phyloP scores from a whole-genome alignment of 2,113 vertebrate genomes.

The Gobio gobio region DNA sequence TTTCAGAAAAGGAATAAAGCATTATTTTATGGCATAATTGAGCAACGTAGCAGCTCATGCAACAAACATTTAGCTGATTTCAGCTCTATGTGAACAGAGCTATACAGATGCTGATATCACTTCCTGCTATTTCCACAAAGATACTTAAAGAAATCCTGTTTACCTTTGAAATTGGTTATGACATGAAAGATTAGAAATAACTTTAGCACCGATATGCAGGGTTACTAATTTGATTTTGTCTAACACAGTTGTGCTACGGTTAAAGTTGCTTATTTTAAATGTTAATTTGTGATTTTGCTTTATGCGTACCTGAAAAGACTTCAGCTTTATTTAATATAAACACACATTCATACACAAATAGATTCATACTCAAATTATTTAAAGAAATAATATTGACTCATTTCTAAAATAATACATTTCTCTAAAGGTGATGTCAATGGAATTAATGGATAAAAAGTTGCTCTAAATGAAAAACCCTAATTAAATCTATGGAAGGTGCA shows the following conservation, averaged over 20 bases:
- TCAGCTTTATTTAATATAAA: neutral
- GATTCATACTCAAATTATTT: no score
- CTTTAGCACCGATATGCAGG: neutral
- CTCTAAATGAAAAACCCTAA: no score
- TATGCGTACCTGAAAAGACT: neutral
- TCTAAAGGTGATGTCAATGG: no score
- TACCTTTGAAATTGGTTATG: neutral
- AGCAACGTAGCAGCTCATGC: neutral
- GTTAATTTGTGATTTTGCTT: neutral
- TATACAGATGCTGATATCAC: neutral
- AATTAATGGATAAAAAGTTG: no score
- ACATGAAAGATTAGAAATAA: neutral
- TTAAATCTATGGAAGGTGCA: no score
- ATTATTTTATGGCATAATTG: no score
- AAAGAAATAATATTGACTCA: no score
- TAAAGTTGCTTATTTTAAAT: neutral
- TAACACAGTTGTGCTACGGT: neutral
- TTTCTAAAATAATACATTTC: no score
- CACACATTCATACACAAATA: neutral
- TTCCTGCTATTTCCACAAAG: neutral
- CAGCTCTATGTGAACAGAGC: neutral
- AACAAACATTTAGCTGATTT: constrained; percentile 2
- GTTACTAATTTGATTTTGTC: neutral
- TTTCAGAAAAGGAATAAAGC: no score
- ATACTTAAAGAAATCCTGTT: neutral